Conservation (phyloP, 2,797 vertebrate species). For the Anguilla megastoma region DNA sequence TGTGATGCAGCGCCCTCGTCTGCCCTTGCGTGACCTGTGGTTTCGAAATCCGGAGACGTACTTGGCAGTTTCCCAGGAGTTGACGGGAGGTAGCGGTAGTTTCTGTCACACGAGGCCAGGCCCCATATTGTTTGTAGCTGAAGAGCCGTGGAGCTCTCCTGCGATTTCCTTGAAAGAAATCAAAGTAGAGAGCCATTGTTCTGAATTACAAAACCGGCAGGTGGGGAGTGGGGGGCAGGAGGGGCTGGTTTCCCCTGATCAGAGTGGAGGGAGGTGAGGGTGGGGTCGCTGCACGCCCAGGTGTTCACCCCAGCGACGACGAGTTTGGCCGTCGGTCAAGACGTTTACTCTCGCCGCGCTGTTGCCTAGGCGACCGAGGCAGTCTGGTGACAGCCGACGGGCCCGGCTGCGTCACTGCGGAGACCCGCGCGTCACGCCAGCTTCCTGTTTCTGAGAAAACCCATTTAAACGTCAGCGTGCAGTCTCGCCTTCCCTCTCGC, state of each 20-base stretch:
- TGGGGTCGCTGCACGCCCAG: not conserved
- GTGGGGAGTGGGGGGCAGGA: not conserved
- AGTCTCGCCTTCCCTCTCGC: not conserved
- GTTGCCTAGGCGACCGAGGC: conserved; percentile 57
- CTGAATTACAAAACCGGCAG: not conserved
- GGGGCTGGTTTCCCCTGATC: not conserved
- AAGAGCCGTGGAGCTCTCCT: not conserved
- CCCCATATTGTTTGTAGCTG: too few species aligned
- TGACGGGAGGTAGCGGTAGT: not conserved
- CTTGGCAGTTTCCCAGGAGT: not conserved
- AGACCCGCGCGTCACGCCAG: conserved; percentile 58
- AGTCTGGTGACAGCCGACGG: conserved; percentile 50
- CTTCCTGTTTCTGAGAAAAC: conserved; percentile 71
- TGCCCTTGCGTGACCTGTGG: not conserved
- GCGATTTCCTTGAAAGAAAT: not conserved
- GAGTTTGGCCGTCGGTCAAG: conserved; percentile 35
- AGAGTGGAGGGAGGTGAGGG: not conserved
- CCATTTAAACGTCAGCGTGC: not conserved
- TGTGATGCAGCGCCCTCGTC: not conserved
- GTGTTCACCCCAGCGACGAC: not conserved
- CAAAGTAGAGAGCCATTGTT: not conserved
- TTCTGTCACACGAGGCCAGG: not conserved
- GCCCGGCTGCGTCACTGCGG: conserved; percentile 59
- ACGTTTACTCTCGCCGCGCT: conserved; percentile 52
- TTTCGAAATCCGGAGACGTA: not conserved